Base-by-base conservation (phyloP, 2,113 vertebrate genomes). In the Neodon shergylaensis region DNA sequence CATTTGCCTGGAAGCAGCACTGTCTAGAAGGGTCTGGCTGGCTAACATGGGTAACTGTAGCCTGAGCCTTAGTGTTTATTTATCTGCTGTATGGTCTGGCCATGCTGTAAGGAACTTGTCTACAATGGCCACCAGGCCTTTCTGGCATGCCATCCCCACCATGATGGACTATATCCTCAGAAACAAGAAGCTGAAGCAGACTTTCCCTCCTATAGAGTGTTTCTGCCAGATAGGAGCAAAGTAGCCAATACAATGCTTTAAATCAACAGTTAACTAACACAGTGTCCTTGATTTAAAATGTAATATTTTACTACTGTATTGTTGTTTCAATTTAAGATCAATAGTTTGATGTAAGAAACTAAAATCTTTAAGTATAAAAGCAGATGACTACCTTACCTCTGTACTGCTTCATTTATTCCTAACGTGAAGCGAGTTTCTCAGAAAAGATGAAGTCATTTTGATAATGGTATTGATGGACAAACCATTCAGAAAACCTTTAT, bases 401-500 rank as follows among this genome's bases (percentile, higher is more conserved):
- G 76, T 52, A 44, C 11, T 70, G 19, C 1, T 52, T 86, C 52
- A 77, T 94, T 83, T 24, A 74, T 1, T 72, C 49, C 14, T 89
- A 72, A 22, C 13, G 33, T n/a, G 88, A 47, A 5, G 22, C 0
- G 39, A 82, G 16, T 92, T 97, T 94, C 89, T 98, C 78, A 99
- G 94, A 74, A 98, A 52, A 19, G 47, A 97, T 58, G 98, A 98
- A 16, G 98, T 78, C 95, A 97, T 97, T 4, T 98, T 93, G 93
- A 98, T 96, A 70, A 99, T 98, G 12, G 97, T 63, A 0, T 24
- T 97, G 90, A 99, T 97, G 93, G 98, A 66, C 39, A 98, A 91
- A 61, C 98, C 98, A 78, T 94, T 98, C 4, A 98, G 95, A 44
- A 97, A 73, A 7, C 98, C 98, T 24, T 97, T 98, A 83, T 97